These are phyloP conservation scores for Coelopa pilipes DNA, from an alignment of 2,888 invertebrate species.

Conservation along the genomic window DNA sequence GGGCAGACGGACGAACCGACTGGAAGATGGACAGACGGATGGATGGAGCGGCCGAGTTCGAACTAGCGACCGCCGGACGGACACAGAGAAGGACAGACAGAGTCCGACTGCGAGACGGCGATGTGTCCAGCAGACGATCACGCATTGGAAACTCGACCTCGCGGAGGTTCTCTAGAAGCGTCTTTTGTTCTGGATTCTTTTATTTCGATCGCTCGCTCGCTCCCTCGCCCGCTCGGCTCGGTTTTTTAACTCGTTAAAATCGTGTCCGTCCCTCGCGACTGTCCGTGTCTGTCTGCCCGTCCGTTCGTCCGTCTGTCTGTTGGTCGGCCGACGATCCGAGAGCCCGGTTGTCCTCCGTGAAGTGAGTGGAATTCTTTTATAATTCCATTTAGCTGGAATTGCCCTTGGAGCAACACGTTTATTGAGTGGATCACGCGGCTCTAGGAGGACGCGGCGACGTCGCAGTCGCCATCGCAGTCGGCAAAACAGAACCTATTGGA, in stretches of 20 bases:
- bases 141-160: too few species aligned
- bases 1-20: constrained; percentile 31
- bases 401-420: constrained; percentile 56
- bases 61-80: constrained; percentile 34
- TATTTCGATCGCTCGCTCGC: constrained; percentile 10
- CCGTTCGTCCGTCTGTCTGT: constrained; percentile 13
- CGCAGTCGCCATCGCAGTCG: constrained; percentile 16
- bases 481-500: constrained; percentile 2
- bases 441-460: constrained; percentile 9
- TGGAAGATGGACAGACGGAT: not conserved
- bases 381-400: constrained; percentile 63
- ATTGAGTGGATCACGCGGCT: not conserved
- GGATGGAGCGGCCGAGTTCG: constrained; percentile 43
- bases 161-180: not conserved
- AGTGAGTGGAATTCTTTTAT: constrained; percentile 58
- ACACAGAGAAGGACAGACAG: not conserved
- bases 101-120: too few species aligned
- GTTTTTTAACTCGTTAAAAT: constrained; percentile 44
- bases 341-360: constrained; percentile 25
- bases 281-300: constrained; percentile 22
- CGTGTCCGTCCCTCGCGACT: constrained; percentile 31
- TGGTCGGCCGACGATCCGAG: constrained; percentile 10
- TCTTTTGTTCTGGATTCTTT: constrained; percentile 46
- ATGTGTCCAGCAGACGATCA: too few species aligned
- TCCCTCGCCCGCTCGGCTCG: not conserved